Conservation (phyloP, 2,797 vertebrate species). For the Prionace glauca region DNA sequence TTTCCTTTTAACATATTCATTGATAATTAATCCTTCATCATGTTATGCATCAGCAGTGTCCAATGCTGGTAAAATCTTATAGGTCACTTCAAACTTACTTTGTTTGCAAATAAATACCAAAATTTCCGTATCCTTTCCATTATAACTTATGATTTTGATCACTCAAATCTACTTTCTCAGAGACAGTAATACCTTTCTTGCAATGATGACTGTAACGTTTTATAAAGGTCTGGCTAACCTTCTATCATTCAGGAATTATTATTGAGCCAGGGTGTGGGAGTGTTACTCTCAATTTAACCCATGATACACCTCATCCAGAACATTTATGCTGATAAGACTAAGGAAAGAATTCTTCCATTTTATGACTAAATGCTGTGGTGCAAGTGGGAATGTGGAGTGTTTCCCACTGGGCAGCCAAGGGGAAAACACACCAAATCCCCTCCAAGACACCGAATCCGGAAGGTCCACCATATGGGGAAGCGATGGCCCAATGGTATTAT, state of each 20-base stretch:
- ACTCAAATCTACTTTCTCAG: neutral
- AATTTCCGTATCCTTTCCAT: neutral
- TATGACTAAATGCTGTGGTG: too few relatives aligned
- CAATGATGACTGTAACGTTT: neutral
- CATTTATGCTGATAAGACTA: neutral
- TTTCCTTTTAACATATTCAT: neutral
- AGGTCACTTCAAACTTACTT: neutral
- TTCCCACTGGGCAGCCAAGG: too few relatives aligned
- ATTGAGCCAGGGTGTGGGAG: neutral
- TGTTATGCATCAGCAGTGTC: neutral
- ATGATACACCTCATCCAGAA: neutral
- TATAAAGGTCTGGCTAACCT: neutral
- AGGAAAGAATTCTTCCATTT: neutral
- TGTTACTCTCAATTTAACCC: neutral
- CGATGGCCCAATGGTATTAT: too few relatives aligned
- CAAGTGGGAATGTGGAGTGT: too few relatives aligned
- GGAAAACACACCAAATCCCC: too few relatives aligned
- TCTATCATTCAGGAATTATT: neutral
- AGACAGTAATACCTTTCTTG: neutral
- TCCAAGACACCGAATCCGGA: too few relatives aligned
- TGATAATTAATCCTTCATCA: neutral
- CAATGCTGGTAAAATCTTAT: neutral
- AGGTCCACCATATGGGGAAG: too few relatives aligned
- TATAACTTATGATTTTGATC: neutral
- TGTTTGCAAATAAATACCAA: neutral